Base-by-base conservation (phyloP, 2,888 invertebrate genomes). In the Aplocera efformata region DNA sequence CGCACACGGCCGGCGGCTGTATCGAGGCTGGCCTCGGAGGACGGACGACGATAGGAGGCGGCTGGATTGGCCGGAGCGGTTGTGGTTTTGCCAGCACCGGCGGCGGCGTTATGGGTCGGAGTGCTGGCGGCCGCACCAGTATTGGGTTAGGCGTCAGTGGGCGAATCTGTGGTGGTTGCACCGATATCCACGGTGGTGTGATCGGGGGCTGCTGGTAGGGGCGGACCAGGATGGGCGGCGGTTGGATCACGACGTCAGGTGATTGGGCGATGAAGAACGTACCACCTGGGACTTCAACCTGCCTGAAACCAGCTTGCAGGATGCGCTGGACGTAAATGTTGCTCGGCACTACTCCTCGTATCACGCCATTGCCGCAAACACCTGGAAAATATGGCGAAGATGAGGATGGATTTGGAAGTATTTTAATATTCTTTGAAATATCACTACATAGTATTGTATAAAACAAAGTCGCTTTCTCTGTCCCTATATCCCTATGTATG, bases 211-310 rank as follows among this genome's bases (percentile, higher is more conserved):
- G 63, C 1, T 60, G 59, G 0, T 60, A 61, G 0, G 77, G 79
- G 3, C 63, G 58, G 17, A 82, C 69, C 1, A 79, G 51, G 50
- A 84, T 77, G 0, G 83, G 58, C 0, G 84, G 79, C 0, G 81
- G 80, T 26, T 79, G 80, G 46, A 84, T 74, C 37, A 76, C 41
- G 1, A 79, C 64, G 48, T 79, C 78, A 1, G 83, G 81, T 17
- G 69, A 64, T 0, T 64, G 58, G 6, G 58, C 56, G 36, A 82
- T 48, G 69, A 47, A 79, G 57, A 84, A 65, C 1, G 62, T 65
- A 3, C 84, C 84, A 0, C 82, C 82, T 0, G 72, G 72, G 0
- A 83, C 78, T 1, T 65, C 51, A 17, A 77, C 37, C 1, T 63
- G 53, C 32, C 67, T 72, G 70, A 83, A 82, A 21, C 79, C 79